phyloP scores from a whole-genome alignment of 2,888 invertebrate genomes.

The Lingula anatina region DNA sequence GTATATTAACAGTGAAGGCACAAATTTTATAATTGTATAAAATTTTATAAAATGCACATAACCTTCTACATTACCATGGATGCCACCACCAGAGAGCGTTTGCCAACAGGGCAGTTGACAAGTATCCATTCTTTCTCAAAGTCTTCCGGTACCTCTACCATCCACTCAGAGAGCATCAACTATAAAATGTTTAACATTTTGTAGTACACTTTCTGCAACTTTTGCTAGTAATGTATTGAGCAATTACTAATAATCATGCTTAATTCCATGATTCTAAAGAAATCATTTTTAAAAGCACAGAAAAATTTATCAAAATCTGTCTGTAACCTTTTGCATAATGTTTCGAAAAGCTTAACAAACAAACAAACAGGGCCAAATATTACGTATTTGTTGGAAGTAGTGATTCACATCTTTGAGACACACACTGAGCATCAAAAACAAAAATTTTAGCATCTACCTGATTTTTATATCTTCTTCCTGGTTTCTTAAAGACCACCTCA shows the following conservation, averaged over 20 bases:
- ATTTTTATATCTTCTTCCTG: conserved; percentile 40
- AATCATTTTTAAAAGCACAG: too few relatives aligned
- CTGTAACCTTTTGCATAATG: neutral
- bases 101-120: conserved; percentile 76
- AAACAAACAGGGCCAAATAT: too few relatives aligned
- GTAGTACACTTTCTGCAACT: too few relatives aligned
- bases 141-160: conserved; percentile 73
- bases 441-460: too few relatives aligned
- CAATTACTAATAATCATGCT: too few relatives aligned
- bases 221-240: too few relatives aligned
- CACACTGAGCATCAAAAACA: too few relatives aligned
- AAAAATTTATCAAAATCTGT: too few relatives aligned
- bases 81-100: conserved; percentile 76
- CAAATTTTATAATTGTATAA: neutral
- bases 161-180: conserved; percentile 91
- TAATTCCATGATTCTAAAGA: too few relatives aligned
- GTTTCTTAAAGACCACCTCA: conserved; percentile 19
- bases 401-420: too few relatives aligned
- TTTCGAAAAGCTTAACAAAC: neutral
- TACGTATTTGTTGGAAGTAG: too few relatives aligned
- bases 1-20: neutral
- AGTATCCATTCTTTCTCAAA: conserved; percentile 53
- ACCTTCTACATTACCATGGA: conserved; percentile 55
- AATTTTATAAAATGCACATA: neutral
- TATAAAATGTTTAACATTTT: too few relatives aligned